These are phyloP conservation scores for Pteruthius melanotis DNA, from an alignment of 2,113 vertebrate genomes.

Conservation along the genomic window DNA sequence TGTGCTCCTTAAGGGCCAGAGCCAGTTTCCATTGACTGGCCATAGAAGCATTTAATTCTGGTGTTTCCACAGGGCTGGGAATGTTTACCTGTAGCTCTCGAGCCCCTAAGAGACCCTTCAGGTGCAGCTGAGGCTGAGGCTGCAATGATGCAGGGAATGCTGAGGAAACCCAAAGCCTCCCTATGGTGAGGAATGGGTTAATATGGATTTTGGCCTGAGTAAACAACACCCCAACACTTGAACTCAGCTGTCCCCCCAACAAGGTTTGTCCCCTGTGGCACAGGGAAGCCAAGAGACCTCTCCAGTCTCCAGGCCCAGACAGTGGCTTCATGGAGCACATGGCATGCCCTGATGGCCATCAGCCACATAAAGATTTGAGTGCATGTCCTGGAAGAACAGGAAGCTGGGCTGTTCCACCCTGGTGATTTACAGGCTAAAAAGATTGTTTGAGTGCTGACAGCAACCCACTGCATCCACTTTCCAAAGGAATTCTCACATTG, in stretches of 20 bases:
- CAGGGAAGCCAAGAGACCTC: neutral
- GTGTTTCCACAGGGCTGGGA: neutral
- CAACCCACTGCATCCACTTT: neutral
- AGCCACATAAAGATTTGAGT: neutral
- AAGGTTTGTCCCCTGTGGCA: neutral
- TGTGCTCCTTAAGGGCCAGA: neutral
- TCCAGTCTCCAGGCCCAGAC: neutral
- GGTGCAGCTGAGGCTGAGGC: neutral
- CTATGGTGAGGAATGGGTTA: rapidly evolving
- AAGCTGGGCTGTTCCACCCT: neutral
- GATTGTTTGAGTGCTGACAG: neutral
- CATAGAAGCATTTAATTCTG: neutral
- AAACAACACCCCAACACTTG: neutral
- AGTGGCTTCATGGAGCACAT: neutral
- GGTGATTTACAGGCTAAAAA: neutral
- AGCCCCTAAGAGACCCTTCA: neutral
- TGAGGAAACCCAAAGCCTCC: neutral
- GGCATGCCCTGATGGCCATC: neutral
- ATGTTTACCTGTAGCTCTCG: neutral
- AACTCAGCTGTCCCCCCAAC: neutral
- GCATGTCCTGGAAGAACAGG: neutral
- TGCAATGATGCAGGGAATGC: neutral
- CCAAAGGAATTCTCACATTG: neutral
- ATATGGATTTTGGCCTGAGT: rapidly evolving
- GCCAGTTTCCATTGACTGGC: neutral